Evolutionary conservation across 2,113 vertebrate genomes (phyloP), one percentile per base, ranked within the genome.

Genomic region (Dasyprocta punctata): DNA sequence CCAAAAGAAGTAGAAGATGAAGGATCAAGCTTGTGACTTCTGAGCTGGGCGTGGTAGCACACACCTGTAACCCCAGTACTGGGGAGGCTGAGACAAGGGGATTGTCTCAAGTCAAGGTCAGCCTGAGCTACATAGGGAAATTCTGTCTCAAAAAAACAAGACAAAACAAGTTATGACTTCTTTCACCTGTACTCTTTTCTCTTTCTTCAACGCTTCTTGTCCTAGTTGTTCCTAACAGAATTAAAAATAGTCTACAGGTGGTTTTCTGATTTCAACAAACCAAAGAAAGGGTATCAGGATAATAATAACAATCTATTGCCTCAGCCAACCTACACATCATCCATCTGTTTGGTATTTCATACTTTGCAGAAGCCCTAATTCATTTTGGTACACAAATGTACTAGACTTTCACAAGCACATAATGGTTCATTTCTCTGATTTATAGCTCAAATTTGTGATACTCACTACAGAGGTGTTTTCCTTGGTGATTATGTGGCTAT

Each of bases 231-330:
- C 26, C 80, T 82, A 52, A 73, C 41, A 73, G 26, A 87, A 54
- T 73, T 44, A 77, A 91, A 94, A 90, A 77, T 88, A 71, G 20
- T 38, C 22, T 67, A 85, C 63, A 78, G 16, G 28, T 44, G 20
- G 20, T 12, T 63, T 14, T 94, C 93, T 85, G 36, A 92, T 84
- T 94, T 96, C 54, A 94, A 86, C 10, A 92, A 30, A 89, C 12
- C 16, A 82, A 58, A 94, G 20, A 96, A 60, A 47, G 1, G 1
- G 11, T 60, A 83, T 41, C n/a, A 63, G 38, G 33, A 36, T 69
- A 28, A 81, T 6, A 63, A 52, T 80, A 85, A 47, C 19, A 56
- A 89, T 58, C 63, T 65, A 24, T 56, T 81, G 13, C 44, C 82
- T 58, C 11, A 24, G 33, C 4, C 83, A 83, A 83, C 56, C 67